phyloP scores from a whole-genome alignment of 2,113 vertebrate species.

The Notechis scutatus region DNA sequence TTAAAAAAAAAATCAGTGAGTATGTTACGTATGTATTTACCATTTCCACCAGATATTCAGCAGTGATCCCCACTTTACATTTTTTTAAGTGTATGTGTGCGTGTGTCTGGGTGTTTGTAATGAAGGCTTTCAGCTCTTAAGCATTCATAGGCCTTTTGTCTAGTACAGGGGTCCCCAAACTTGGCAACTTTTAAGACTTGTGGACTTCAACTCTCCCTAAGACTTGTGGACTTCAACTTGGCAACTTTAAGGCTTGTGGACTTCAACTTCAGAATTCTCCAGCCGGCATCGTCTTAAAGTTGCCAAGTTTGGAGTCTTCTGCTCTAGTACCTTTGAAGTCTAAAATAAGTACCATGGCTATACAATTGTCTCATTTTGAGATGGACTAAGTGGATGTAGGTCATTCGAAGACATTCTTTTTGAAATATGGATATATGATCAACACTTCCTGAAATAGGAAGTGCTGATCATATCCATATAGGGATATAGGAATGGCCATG shows the following conservation, averaged over 20 bases:
- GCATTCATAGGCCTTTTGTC: neutral
- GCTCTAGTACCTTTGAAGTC: neutral
- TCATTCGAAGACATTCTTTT: neutral
- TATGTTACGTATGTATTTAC: constrained; percentile 60
- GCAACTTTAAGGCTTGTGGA: no score
- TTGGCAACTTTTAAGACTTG: no score
- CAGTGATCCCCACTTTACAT: neutral
- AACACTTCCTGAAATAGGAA: neutral
- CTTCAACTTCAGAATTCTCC: no score
- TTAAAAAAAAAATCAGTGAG: constrained; percentile 80
- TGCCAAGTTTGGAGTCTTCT: no score
- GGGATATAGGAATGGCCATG: neutral
- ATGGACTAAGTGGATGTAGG: neutral
- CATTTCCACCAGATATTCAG: neutral
- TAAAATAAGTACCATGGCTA: neutral
- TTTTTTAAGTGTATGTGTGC: neutral
- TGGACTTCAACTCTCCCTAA: no score
- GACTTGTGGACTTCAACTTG: no score
- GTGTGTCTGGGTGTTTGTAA: neutral
- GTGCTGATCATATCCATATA: no score
- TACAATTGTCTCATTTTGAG: neutral
- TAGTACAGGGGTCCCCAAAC: neutral
- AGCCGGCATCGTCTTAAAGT: no score
- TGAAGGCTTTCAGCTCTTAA: neutral
- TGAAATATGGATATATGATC: neutral